Base-by-base conservation (phyloP, 2,888 invertebrate genomes). In the Drosophila picticornis region DNA sequence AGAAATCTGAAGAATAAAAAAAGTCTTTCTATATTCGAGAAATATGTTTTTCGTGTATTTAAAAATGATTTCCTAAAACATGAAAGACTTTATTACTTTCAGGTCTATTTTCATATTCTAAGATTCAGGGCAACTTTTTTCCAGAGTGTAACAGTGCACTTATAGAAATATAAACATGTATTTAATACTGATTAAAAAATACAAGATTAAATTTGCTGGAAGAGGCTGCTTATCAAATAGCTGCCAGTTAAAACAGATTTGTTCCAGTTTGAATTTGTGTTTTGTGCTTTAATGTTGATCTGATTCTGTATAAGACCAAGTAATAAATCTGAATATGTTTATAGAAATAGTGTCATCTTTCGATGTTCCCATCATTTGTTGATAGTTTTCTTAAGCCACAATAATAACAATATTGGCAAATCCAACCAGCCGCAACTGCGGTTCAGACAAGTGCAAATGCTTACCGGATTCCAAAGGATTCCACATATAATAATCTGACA, bases 351-450 rank as follows among this genome's bases (percentile, higher is more conserved):
- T 10, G 22, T 7, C 43, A 43, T 22, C 13, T 46, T 46, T 16
- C 25, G 46, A 46, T 25, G 16, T 25, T 46, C 16, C 9, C 25
- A 46, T 16, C 9, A 16, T 46, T 46, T 46, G 25, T 25, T 46
- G 16, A 46, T 46, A 43, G 22, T 43, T 22, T 22, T 11, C 22
- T 22, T 22, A 6, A 6, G 22, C 6, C 32, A 32, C 32, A 34
- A 34, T n/a, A n/a, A n/a, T n/a, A 46, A 25, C 25, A 25, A 25
- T 25, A 46, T 25, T n/a, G 46, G 43, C 53, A 71, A 59, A 66
- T 77, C 36, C 60, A 51, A 59, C 59, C 59, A 10, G 19, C 53
- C 19, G n/a, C 50, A 34, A 53, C 29, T 36, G 52, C 10, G 52
- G 52, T 53, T 16, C 32, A 7, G 22, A 36, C 36, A 55, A 55